Percentiles rank a stretch among this genome's conserved stretches.
These are phyloP conservation scores for Melipona bicolor DNA, from an alignment of 2,888 invertebrate genomes.

Conservation along the genomic window DNA sequence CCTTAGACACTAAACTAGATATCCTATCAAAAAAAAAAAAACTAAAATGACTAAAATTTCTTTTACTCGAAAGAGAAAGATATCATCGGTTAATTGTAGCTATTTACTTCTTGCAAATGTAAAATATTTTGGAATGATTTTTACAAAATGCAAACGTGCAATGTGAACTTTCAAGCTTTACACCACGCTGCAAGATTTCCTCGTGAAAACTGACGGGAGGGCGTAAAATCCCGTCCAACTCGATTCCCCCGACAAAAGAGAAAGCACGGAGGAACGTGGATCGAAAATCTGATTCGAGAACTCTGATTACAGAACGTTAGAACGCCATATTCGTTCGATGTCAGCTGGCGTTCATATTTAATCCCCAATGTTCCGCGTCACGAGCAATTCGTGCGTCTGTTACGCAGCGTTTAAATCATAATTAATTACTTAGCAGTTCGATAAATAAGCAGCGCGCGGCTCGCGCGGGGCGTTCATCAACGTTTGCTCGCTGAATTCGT, in stretches of 20 bases:
- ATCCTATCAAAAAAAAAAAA: no score
- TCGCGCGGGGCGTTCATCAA: constrained; percentile 6
- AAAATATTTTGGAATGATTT: no score
- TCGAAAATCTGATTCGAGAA: neutral
- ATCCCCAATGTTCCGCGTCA: neutral
- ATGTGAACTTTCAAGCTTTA: no score
- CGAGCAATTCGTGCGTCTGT: neutral
- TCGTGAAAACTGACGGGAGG: no score
- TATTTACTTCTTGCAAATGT: no score
- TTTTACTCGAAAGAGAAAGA: no score
- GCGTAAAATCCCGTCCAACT: neutral
- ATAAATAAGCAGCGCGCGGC: constrained; percentile 1
- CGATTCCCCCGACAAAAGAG: neutral
- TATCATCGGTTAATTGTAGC: no score
- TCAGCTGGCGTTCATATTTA: neutral
- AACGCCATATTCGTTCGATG: neutral
- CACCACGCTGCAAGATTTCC: no score
- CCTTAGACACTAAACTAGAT: no score
- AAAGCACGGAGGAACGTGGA: neutral
- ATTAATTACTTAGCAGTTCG: constrained; percentile 7
- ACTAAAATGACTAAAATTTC: no score
- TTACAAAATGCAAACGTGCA: no score
- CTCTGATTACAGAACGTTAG: neutral
- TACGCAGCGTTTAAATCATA: constrained; percentile 15
- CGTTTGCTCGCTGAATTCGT: constrained; percentile 9